Percentiles rank a stretch among this genome's conserved stretches.
phyloP scores from a whole-genome alignment of 2,888 invertebrate species.

The Steinernema scapterisci region DNA sequence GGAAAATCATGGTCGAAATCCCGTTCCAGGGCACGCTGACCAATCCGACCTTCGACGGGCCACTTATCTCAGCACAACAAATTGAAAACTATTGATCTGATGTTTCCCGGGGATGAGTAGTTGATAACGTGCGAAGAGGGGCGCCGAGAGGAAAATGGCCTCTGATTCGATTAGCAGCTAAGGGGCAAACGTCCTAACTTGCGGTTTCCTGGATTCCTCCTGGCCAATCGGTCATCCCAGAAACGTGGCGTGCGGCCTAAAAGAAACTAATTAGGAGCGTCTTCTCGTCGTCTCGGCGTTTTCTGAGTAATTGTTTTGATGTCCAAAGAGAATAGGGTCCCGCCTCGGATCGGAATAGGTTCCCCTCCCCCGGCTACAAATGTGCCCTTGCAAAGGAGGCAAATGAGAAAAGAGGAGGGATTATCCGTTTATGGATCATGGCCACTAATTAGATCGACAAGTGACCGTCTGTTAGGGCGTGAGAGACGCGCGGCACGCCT shows the following conservation, averaged over 20 bases:
- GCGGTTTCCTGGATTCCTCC: neutral
- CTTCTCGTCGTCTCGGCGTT: neutral
- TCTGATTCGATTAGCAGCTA: neutral
- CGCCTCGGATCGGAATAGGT: neutral
- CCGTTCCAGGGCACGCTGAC: neutral
- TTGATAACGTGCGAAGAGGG: neutral
- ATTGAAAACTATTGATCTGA: constrained; percentile 15
- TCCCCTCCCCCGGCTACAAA: neutral
- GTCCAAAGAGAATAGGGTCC: neutral
- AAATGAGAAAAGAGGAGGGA: no score
- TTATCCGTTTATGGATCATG: neutral
- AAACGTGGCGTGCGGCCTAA: neutral
- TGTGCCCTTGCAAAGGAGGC: no score
- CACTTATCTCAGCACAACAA: constrained; percentile 9
- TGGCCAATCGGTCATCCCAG: neutral
- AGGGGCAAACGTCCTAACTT: neutral
- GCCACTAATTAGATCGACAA: constrained; percentile 14
- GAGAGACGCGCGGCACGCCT: no score
- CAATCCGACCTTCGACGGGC: neutral
- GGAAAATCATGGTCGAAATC: neutral
- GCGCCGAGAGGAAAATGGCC: neutral
- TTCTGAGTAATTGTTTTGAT: constrained; percentile 25
- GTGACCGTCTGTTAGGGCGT: constrained; percentile 6
- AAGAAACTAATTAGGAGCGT: constrained; percentile 22
- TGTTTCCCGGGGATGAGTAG: neutral